Evolutionary conservation across 2,888 invertebrate species (phyloP).

Genomic region (Carpatolechia fugitivella): DNA sequence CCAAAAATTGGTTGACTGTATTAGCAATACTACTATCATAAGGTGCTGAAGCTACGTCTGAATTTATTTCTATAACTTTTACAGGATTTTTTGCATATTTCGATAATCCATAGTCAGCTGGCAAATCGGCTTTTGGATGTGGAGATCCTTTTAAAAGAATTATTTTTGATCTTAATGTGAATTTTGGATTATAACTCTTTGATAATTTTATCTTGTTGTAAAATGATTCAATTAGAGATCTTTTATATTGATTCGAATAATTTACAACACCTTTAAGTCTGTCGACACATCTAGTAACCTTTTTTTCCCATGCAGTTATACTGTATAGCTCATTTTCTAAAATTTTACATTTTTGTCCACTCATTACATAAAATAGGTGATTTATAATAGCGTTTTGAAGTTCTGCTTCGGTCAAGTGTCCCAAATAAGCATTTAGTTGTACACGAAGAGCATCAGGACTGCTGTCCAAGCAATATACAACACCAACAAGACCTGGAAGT

Average conservation of each 20-base stretch:
- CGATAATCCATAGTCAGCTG: constrained; percentile 44
- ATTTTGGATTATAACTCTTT: constrained; percentile 36
- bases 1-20: constrained; percentile 41
- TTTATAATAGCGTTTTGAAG: constrained; percentile 37
- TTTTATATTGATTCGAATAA: constrained; percentile 37
- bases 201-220: constrained; percentile 38
- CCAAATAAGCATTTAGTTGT: constrained; percentile 39
- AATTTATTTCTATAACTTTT: constrained; percentile 35
- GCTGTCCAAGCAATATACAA: constrained; percentile 49
- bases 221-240: constrained; percentile 32
- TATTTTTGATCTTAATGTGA: constrained; percentile 43
- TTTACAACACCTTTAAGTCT: constrained; percentile 24
- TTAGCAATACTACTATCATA: constrained; percentile 41
- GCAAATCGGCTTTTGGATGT: constrained; percentile 28
- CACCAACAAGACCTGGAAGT: constrained; percentile 43
- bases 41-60: constrained; percentile 36
- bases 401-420: constrained; percentile 31
- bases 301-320: constrained; percentile 30
- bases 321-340: constrained; percentile 28
- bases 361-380: constrained; percentile 36
- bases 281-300: constrained; percentile 32
- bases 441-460: constrained; percentile 46
- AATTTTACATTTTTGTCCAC: constrained; percentile 24
- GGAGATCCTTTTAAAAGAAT: constrained; percentile 41
- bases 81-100: constrained; percentile 42